Evolutionary conservation across 1,140 invertebrate species (phyloP).

Genomic region (Cyphomyrmex costatus): DNA sequence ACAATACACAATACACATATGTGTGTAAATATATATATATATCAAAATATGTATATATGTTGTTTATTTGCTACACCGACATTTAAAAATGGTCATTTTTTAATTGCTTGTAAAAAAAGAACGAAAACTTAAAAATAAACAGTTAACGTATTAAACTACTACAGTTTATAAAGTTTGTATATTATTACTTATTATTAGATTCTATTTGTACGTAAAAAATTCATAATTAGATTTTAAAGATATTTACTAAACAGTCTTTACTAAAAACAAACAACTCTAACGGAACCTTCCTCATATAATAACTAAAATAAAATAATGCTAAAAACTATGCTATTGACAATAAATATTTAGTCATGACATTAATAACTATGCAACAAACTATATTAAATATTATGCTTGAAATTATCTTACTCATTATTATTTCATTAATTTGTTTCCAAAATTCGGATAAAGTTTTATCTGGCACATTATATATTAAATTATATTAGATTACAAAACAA

Average conservation of each 20-base stretch:
- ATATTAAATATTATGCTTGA: not conserved
- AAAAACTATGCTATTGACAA: not conserved
- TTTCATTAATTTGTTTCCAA: not conserved
- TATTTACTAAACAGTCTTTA: not conserved
- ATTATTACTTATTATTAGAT: not conserved
- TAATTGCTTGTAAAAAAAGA: too few species aligned
- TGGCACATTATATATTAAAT: conserved; percentile 24
- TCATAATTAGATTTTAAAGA: not conserved
- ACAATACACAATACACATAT: too few species aligned
- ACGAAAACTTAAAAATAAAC: too few species aligned
- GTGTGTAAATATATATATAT: not conserved
- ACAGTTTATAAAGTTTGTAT: not conserved
- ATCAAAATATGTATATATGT: too few species aligned
- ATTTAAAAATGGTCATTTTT: too few species aligned
- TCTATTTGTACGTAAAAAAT: not conserved
- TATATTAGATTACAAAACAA: conserved; percentile 23
- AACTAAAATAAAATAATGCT: not conserved
- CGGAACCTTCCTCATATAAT: not conserved
- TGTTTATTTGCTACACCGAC: too few species aligned
- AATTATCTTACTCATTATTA: not conserved
- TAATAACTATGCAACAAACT: not conserved
- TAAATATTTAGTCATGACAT: not conserved
- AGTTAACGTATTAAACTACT: not conserved
- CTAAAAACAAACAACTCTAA: not conserved
- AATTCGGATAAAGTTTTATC: conserved; percentile 20